Base-by-base conservation (phyloP, 2,113 vertebrate species). In the Rhinogobius similis region DNA sequence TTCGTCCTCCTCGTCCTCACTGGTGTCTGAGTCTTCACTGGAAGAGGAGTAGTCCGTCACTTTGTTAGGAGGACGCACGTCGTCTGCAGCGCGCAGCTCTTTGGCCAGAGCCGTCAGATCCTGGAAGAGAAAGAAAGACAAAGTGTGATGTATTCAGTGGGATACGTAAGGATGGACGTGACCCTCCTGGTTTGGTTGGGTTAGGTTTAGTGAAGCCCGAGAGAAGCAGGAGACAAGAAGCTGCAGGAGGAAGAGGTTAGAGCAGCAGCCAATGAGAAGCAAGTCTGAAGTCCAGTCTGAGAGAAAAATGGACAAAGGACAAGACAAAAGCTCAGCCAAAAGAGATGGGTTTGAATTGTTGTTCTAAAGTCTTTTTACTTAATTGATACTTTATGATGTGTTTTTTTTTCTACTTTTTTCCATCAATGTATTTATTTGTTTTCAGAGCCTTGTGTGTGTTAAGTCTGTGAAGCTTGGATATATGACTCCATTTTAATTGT, bases 21-120 rank as follows among this genome's bases (percentile, higher is more conserved):
- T 99, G 0, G 98, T 98, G 72, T 96, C 97, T 0, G 97, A 99
- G 32, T 99, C 98, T 24, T 99, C 98, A 44, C 98, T 99, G 65
- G 98, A 99, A 16, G 98, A 99, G 0, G 97, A 99, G 78, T 99
- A 99, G 78, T 99, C 98, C 0, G 97, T 98, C 72, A 98, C 97
- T 88, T 99, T 99, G 84, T 98, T 97, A 0, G 94, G 95, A 0
- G 96, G 97, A 21, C 96, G 93, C 32, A 97, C 95, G 10, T 99
- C 98, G 18, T 99, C 98, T 63, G 96, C 96, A 0, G 98, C 98
- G 43, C 98, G 94, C 43, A 99, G 92, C 75, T 99, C 98, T 85
- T 98, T 98, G 46, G 98, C 98, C 89, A 99, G 79, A 1, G 96
- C 96, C 8, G 97, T 98, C 85, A 99, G 91, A 87, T 99, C 97